These are phyloP conservation scores for Agelaius phoeniceus DNA, from an alignment of 2,113 vertebrate genomes.

Conservation along the genomic window DNA sequence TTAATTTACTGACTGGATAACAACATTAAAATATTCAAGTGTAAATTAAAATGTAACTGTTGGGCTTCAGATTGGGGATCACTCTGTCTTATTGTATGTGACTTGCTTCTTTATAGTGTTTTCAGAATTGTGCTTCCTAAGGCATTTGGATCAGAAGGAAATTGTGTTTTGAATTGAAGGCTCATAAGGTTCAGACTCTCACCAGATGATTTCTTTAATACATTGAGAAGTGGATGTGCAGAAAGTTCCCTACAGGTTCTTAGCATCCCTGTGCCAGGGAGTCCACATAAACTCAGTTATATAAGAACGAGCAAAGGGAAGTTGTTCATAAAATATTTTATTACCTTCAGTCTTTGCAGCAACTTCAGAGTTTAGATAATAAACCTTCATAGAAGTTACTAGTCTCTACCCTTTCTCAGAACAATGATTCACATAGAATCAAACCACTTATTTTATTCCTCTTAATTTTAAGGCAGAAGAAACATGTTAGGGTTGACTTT, in stretches of 20 bases:
- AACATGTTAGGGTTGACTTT: not conserved
- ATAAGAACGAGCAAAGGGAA: conserved; percentile 59
- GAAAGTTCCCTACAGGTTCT: conserved; percentile 60
- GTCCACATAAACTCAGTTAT: conserved; percentile 63
- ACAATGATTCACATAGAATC: conserved; percentile 50
- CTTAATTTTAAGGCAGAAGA: conserved; percentile 44
- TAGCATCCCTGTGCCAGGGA: conserved; percentile 44
- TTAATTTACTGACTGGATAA: conserved; percentile 61
- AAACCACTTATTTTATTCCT: conserved; percentile 22
- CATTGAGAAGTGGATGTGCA: conserved; percentile 8
- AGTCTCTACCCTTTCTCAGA: conserved; percentile 57
- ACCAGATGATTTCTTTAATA: conserved; percentile 30
- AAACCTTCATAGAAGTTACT: conserved; percentile 62
- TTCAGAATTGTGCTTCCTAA: conserved; percentile 21
- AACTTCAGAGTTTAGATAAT: conserved; percentile 71
- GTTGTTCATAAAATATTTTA: conserved; percentile 76
- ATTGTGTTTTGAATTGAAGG: conserved; percentile 1
- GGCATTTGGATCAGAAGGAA: not conserved
- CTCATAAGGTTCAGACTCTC: not conserved
- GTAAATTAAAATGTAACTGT: conserved; percentile 54
- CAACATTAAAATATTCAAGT: conserved; percentile 56
- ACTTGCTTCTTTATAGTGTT: not conserved
- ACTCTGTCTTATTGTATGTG: conserved; percentile 8
- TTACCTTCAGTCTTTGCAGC: conserved; percentile 61
- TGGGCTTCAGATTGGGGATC: not conserved